Base-by-base conservation (phyloP, 2,888 invertebrate species). In the Trypoxylon attenuatum region DNA sequence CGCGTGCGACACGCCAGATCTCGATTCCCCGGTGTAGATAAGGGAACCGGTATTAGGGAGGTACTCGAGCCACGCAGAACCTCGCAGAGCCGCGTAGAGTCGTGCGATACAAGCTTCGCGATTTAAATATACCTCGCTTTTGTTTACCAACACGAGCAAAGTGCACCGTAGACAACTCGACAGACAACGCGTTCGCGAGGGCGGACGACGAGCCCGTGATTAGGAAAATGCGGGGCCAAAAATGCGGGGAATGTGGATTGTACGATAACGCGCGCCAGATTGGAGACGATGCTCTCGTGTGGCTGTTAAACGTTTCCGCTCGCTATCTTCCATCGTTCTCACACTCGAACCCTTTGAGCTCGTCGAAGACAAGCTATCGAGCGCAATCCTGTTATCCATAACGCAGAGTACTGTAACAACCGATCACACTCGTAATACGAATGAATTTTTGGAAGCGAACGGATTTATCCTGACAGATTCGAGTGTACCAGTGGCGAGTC, bases 1-100 rank as follows among this genome's bases (percentile, higher is more conserved):
- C 82, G 80, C 82, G 82, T 81, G 82, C 81, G 79, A 79, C 81
- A 81, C 78, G 81, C 78, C 79, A 79, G 82, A 82, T 80, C 80
- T 82, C 76, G 82, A 82, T 82, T 61, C 77, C 10, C 33, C 68
- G 59, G 63, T 52, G 62, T 69, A 79, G 82, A 82, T 82, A 82
- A 82, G 78, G 73, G 74, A 82, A 82, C 82, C 81, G 82, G 81
- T 82, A 82, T 76, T 69, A 69, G 61, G 61, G 67, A 47, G 23
- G 60, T 60, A 33, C 65, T 68, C 63, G 55, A 55, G n/a, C n/a
- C n/a, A n/a, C n/a, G n/a, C n/a, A n/a, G n/a, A n/a, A n/a, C n/a
- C n/a, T n/a, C n/a, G n/a, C n/a, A n/a, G 59, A 41, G 58, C 25
- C 18, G 53, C 19, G 21, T 25, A 46, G 38, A 33, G 33, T 10